Evolutionary conservation across 2,888 invertebrate genomes (phyloP), one percentile per base, ranked within the genome.

Genomic region (Acronicta aceris): DNA sequence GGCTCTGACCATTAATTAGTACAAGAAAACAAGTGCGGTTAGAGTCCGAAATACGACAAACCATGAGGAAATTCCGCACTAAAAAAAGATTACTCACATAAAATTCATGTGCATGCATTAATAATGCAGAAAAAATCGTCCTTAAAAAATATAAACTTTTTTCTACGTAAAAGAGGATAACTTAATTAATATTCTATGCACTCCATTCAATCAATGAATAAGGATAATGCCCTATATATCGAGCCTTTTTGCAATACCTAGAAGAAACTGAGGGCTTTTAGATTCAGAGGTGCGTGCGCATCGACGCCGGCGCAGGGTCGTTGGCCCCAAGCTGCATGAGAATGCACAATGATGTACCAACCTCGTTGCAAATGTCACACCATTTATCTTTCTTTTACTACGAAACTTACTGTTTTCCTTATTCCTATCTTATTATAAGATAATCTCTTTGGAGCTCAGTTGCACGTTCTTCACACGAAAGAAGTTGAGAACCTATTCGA

Each of bases 281-380:
- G 65, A 66, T 54, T 59, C 69, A 76, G 52, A 45, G 53, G 67
- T 71, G 59, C 59, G 63, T 59, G 48, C 55, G 45, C 55, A 58
- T 71, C 59, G 60, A 7, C 53, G 64, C 51, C 16, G 43, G 50
- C 53, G 59, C 49, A 45, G 49, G 66, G 43, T 83, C 84, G 61
- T 46, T 76, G 82, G 85, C 82, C 81, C 75, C 64, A 59, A 60
- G 54, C 68, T 78, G 79, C 65, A 80, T 70, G 83, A 82, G 90
- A 89, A 92, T 91, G 88, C 89, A 89, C 85, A 89, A 88, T 87
- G 88, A 89, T 89, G 88, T 85, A 81, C 81, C 68, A 69, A 74
- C 78, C 78, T 81, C 79, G 65, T 63, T 75, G 81, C 74, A 82
- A 85, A 85, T 57, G 56, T 72, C 83, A 81, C 82, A 81, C 76